phyloP scores from a whole-genome alignment of 2,113 vertebrate genomes.

The zebrafish (Danio rerio) region GRCz12tu NC_133176.1:24339501-24340000 shows the following conservation, averaged over 20 bases:
- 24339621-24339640: no score
- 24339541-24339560: no score
- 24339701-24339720: no score
- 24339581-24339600: no score
- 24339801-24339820: neutral
- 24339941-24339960: conserved; percentile 86
- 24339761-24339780: neutral
- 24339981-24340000: conserved; percentile 55
- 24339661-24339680: neutral
- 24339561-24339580: no score
- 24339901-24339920: conserved; percentile 80
- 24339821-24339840: conserved; percentile 89
- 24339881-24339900: conserved; percentile 83
- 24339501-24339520: no score
- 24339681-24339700: neutral
- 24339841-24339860: conserved; percentile 85
- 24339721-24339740: no score
- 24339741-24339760: neutral
- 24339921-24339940: conserved; percentile 85
- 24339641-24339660: no score
- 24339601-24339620: no score
- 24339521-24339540: no score
- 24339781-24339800: neutral
- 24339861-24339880: conserved; percentile 86
- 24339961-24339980: conserved; percentile 62